Base-by-base conservation (phyloP, 2,888 invertebrate genomes). In the Ditula angustiorana region DNA sequence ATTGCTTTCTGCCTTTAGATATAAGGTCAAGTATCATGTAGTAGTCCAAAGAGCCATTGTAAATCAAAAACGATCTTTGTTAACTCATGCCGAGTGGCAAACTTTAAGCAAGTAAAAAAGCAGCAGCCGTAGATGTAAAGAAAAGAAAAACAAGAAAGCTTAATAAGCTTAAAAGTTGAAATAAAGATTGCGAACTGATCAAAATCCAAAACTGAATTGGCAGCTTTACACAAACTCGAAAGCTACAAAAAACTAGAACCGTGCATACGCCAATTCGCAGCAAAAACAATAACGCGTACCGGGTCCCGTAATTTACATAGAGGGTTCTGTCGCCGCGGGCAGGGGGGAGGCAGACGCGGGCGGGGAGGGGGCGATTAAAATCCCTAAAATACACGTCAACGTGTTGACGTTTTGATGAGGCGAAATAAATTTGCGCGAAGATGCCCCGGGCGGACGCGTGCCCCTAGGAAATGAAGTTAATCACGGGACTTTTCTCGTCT, bases 371-470 rank as follows among this genome's bases (percentile, higher is more conserved):
- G 35, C 88, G 87, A 90, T 90, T 90, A 90, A 90, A 90, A 87
- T 85, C 87, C 87, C 88, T 83, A 88, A 90, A 91, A 90, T 90
- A 88, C 85, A 87, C 88, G 88, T 88, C 90, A 88, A 81, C 87
- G 89, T 89, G 91, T 90, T 92, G 92, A 90, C 92, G 85, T 90
- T 90, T 88, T 90, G 90, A 91, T 88, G 90, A 90, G 88, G 85
- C 85, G 86, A 87, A 88, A 91, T 87, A 88, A 89, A 88, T 89
- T 86, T 82, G 72, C 71, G 78, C 69, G 70, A 75, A 76, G 75
- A 74, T 71, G 72, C 73, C 86, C 81, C 72, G 76, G 83, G 85
- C 79, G 76, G 75, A 77, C 74, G 80, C 91, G 92, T 92, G 92
- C 85, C 81, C 79, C 74, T 78, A 82, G 86, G 83, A 89, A 92